These are phyloP conservation scores for Paramormyrops kingsleyae DNA, from an alignment of 2,113 vertebrate genomes.

Conservation along the genomic window DNA sequence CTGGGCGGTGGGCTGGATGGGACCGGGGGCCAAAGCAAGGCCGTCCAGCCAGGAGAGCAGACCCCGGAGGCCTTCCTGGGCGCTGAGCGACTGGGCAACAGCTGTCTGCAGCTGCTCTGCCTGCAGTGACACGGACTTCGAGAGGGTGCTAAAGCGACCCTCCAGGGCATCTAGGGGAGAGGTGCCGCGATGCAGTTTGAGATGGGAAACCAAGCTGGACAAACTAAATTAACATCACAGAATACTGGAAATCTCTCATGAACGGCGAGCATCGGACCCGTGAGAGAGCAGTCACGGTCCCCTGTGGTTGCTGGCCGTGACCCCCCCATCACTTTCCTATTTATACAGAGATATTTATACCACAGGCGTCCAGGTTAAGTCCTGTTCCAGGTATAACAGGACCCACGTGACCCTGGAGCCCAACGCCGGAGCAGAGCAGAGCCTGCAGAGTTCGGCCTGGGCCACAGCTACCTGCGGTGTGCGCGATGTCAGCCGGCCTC, in stretches of 20 bases:
- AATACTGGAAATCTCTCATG: background rate
- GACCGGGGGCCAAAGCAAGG: constrained; percentile 63
- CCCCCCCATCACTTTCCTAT: background rate
- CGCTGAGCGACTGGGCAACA: constrained; percentile 86
- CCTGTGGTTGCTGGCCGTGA: too few species aligned
- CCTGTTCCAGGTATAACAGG: background rate
- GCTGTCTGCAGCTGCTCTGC: constrained; percentile 86
- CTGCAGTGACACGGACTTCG: constrained; percentile 65
- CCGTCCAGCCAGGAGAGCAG: constrained; percentile 75
- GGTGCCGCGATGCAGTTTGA: background rate
- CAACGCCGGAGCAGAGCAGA: background rate
- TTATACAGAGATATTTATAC: background rate
- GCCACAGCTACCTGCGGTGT: constrained; percentile 68
- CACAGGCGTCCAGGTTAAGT: background rate
- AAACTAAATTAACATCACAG: background rate
- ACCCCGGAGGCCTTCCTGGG: constrained; percentile 83
- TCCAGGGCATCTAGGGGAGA: constrained; percentile 66
- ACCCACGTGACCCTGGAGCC: background rate
- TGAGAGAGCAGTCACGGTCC: background rate
- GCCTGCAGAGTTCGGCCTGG: background rate
- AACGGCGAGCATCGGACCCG: background rate
- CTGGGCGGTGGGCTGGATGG: constrained; percentile 57
- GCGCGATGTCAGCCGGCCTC: constrained; percentile 63
- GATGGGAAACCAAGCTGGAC: background rate
- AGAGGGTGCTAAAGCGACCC: constrained; percentile 73